Base-by-base conservation (phyloP, 2,113 vertebrate genomes). In the Anhinga rufa region DNA sequence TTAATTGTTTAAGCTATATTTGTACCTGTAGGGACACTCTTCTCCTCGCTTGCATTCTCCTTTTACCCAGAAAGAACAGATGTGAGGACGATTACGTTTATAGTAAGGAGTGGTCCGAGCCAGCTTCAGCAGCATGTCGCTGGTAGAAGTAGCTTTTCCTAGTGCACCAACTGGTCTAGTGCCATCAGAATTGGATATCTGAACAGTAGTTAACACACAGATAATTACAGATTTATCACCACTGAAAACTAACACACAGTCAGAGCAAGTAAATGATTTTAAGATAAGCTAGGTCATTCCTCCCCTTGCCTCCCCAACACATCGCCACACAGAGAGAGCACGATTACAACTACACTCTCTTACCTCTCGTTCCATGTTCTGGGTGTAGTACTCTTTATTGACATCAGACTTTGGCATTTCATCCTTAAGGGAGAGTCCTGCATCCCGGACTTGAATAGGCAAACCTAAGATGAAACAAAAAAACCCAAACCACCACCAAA, bases 51-150 rank as follows among this genome's bases (percentile, higher is more conserved):
- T 99, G 97, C 99, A 99, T 86, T 99, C 99, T 94, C 99, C 99
- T 96, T 99, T 99, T 22, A 99, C 99, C 99, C 99, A 99, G 97
- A 99, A 99, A 92, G 99, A 99, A 82, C 99, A 99, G 96, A 99
- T 99, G 94, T 99, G 99, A 6, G 99, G 99, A 25, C 99, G 98
- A 92, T 99, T 99, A 72, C 99, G 99, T 97, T 99, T 99, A 96
- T 99, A 99, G 94, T 99, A 99, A 0, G 99, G 99, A 10, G 99
- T 99, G 82, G 99, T 99, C 68, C 99, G 98, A 70, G 99, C 99
- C 86, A 99, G 97, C 94, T 99, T 99, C 90, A 99, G 98, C 90
- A 99, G 97, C 99, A 99, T 99, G 94, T 99, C 99, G 40, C 99
- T 99, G 76, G 99, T 99, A 61, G 99, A 98, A 24, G 99, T 98